A percentile compares a stretch with the other conserved stretches of the same genome.
These are phyloP conservation scores for Carollia perspicillata DNA, from an alignment of 2,113 vertebrate genomes.

Conservation along the genomic window DNA sequence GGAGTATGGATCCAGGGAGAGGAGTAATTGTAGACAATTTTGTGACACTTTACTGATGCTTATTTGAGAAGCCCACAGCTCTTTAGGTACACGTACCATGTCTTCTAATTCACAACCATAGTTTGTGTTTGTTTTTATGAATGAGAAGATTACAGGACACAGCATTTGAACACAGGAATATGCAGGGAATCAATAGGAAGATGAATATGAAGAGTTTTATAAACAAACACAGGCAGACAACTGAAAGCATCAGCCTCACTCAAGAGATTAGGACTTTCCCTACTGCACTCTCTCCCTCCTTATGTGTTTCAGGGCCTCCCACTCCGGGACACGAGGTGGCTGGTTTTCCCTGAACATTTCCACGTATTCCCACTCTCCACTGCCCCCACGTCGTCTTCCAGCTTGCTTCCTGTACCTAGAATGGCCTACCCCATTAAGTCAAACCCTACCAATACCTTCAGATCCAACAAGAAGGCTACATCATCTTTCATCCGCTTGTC, in stretches of 20 bases:
- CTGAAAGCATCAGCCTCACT: not conserved
- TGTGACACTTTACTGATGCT: not conserved
- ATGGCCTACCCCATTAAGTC: not conserved
- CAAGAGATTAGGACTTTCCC: not conserved
- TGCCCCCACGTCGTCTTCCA: not conserved
- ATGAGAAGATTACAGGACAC: not conserved
- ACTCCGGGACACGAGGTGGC: not conserved
- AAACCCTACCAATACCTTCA: not conserved
- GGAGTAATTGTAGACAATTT: not conserved
- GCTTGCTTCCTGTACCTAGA: not conserved
- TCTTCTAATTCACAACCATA: not conserved
- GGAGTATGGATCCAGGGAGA: rapidly evolving
- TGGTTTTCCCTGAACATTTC: not conserved
- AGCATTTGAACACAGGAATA: not conserved
- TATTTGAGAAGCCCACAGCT: not conserved
- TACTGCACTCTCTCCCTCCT: not conserved
- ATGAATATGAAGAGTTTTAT: not conserved
- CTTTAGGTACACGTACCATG: not conserved
- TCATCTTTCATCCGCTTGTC: not conserved
- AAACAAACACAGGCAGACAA: not conserved
- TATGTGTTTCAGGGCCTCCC: no score
- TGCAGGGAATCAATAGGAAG: no score
- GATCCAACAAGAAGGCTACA: not conserved
- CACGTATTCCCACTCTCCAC: not conserved
- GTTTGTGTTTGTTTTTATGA: not conserved